Evolutionary conservation across 2,113 vertebrate genomes (phyloP).

Genomic region (Eublepharis macularius): DNA sequence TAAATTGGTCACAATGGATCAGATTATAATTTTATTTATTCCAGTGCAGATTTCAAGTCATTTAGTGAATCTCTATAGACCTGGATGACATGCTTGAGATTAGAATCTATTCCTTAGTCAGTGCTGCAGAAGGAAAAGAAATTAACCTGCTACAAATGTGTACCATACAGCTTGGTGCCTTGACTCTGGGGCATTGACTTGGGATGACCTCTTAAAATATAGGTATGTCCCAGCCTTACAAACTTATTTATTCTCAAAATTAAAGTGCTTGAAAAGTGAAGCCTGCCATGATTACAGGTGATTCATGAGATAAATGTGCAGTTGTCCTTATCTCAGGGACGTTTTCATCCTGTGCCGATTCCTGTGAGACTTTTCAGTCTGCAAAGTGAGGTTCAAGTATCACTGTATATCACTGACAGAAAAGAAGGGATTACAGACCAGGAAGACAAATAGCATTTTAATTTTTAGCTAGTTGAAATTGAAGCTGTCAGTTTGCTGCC

Average conservation of each 20-base stretch:
- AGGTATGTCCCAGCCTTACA: not conserved
- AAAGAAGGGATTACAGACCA: not conserved
- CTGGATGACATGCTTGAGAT: not conserved
- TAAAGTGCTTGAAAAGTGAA: slow-evolving; percentile 4
- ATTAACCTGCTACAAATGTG: not conserved
- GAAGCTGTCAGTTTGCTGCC: not conserved
- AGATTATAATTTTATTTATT: not conserved
- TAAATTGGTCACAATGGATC: not conserved
- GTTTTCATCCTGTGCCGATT: slow-evolving; percentile 1
- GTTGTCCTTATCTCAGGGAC: not conserved
- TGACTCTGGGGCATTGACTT: not conserved
- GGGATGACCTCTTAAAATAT: not conserved
- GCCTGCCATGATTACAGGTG: slow-evolving; percentile 19
- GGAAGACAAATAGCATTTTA: slow-evolving; percentile 28
- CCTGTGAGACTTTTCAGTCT: not conserved
- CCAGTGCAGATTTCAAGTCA: not conserved
- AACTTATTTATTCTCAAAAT: not conserved
- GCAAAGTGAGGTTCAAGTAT: slow-evolving; percentile 13
- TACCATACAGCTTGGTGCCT: not conserved
- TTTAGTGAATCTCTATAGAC: slow-evolving; percentile 3
- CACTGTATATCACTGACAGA: not conserved
- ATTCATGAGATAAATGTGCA: slow-evolving; percentile 13
- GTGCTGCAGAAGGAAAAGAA: not conserved
- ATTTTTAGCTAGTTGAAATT: slow-evolving; percentile 38
- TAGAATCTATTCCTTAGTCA: not conserved